phyloP scores from a whole-genome alignment of 30 jellyfish, hydroid and myxozoan genomes.

The Aurelia sp. region DNA sequence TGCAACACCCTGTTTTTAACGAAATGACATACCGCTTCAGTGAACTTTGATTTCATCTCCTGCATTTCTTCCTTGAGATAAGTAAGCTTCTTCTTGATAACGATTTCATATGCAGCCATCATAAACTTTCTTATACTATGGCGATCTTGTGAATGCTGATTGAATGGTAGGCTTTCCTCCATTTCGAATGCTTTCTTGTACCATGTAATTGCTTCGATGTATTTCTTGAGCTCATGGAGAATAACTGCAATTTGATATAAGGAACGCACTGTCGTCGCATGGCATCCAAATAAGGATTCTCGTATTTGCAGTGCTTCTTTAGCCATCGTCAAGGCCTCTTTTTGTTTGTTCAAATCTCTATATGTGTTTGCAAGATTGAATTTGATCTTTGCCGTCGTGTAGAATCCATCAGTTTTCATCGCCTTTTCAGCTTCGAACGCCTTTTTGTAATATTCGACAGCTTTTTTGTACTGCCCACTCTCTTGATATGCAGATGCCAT shows the following conservation, averaged over 20 bases:
- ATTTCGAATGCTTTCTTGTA: slow-evolving; percentile 31
- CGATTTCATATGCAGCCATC: slow-evolving; percentile 18
- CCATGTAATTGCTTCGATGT: slow-evolving; percentile 31
- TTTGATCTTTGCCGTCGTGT: slow-evolving; percentile 25
- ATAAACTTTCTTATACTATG: not conserved
- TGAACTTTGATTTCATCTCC: not conserved
- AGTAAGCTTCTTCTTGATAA: slow-evolving; percentile 3
- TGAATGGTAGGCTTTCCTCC: slow-evolving; percentile 20
- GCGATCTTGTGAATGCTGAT: slow-evolving; percentile 23
- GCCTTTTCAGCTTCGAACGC: slow-evolving; percentile 25
- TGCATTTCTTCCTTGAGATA: slow-evolving; percentile 14
- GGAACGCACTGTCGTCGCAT: slow-evolving; percentile 25
- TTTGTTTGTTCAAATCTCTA: slow-evolving; percentile 17
- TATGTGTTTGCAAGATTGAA: slow-evolving; percentile 33
- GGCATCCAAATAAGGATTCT: not conserved
- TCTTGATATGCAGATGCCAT: slow-evolving; percentile 29
- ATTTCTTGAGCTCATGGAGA: slow-evolving; percentile 6
- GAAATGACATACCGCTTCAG: not conserved
- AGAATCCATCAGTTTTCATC: slow-evolving; percentile 8
- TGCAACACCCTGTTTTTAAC: not conserved
- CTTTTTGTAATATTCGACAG: slow-evolving; percentile 22
- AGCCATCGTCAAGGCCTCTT: slow-evolving; percentile 19
- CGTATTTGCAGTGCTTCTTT: slow-evolving; percentile 3
- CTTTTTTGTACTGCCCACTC: slow-evolving; percentile 25
- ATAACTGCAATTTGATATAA: slow-evolving; percentile 32